Base-by-base conservation (phyloP, 64 coral and sea anemone species). In the Cladopsammia gracilis region DNA sequence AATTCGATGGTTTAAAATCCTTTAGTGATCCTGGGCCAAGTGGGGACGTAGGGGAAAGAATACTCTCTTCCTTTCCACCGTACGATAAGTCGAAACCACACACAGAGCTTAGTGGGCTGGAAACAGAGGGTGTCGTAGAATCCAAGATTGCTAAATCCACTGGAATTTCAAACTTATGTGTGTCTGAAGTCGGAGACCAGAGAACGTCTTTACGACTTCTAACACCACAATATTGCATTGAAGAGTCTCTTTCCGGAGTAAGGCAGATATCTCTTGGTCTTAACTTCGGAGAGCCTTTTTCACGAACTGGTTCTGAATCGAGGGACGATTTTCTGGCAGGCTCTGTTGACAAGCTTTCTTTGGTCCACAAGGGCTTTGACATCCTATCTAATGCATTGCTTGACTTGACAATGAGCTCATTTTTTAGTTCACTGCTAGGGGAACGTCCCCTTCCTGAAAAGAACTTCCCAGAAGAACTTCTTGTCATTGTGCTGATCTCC, bases 1-100 rank as follows among this genome's bases (percentile, higher is more conserved):
- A 87, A 58, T 75, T 85, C 22, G 83, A 77, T 64, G 83, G 82
- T 60, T 85, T 77, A 50, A 73, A 86, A 25, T 93, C 91, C 58
- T 87, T 93, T 4, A 93, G 26, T 26, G 72, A 78, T 7, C 80
- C 80, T 67, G 80, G 42, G 25, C 58, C 12, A 24, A 83, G 16
- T 24, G 60, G 80, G 22, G n/a, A 18, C 42, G 19, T 4, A 48
- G 61, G 80, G 11, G 19, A 67, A 50, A 68, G 43, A 50, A 64
- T 7, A 13, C 9, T 52, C 49, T 61, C 80, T 20, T 84, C 80
- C 3, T 49, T 47, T 22, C 80, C 62, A 84, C 52, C 54, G 56
- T 79, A 42, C 26, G 77, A 5, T 23, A 20, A 18, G 67, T 46
- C 45, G 3, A 84, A 5, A 67, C 61, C 61, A 15, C 80, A 43